phyloP scores from a whole-genome alignment of 1,140 invertebrate species.

The Chlorops oryzae region DNA sequence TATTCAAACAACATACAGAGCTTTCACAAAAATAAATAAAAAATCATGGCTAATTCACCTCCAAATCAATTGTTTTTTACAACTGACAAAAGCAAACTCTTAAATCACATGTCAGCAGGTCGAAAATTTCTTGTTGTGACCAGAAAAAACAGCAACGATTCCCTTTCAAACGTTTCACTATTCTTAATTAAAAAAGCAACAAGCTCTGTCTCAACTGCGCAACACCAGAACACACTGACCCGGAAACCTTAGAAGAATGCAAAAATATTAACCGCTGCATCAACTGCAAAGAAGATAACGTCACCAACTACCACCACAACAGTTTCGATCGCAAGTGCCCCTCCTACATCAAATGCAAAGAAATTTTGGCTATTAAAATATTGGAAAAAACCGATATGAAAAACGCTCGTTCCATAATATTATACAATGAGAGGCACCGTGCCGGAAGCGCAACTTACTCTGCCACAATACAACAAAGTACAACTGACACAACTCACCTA shows the following conservation, averaged over 20 bases:
- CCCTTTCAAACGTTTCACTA: no score
- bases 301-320: conserved; percentile 8
- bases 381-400: conserved; percentile 7
- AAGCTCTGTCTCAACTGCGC: conserved; percentile 6
- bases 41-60: no score
- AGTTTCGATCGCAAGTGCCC: conserved; percentile 7
- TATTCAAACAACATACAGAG: no score
- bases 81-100: no score
- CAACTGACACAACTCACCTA: not conserved
- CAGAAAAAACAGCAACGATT: no score
- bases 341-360: conserved; percentile 10
- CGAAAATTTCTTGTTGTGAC: no score
- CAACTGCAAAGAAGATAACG: conserved; percentile 8
- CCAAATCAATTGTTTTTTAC: no score
- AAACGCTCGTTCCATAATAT: conserved; percentile 2
- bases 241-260: not conserved
- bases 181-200: conserved; percentile 3
- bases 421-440: conserved; percentile 9
- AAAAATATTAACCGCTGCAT: conserved; percentile 3
- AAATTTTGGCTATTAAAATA: conserved; percentile 6
- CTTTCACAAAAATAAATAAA: no score
- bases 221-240: not conserved
- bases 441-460: no score
- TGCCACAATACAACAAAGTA: not conserved
- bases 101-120: no score